Base-by-base conservation (phyloP, 2,113 vertebrate genomes). In the Corvus cornix region DNA sequence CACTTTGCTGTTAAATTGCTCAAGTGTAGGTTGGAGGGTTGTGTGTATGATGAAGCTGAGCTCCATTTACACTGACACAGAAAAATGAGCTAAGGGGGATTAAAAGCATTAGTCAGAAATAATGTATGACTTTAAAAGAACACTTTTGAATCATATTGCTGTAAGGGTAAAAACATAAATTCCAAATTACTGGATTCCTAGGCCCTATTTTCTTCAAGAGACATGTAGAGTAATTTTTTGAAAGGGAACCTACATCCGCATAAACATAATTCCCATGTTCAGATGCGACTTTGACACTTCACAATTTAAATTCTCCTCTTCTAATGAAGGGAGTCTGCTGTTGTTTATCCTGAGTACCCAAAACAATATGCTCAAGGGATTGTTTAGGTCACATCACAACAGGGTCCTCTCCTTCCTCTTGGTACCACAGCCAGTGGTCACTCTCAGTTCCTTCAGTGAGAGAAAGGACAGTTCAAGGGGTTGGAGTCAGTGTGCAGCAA, bases 101-200 rank as follows among this genome's bases (percentile, higher is more conserved):
- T 80, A 87, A 89, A 92, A 91, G 27, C 69, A 39, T 89, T 94
- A 94, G 53, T 89, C 87, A 95, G 74, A 96, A 79, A 79, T 76
- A 84, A 95, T 66, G 21, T 24, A 28, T 44, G 18, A 30, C 41
- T 87, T 93, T 35, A 53, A 73, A 84, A 89, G 76, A 87, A n/a
- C 66, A n/a, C 8, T 70, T 67, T 75, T 41, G 51, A 90, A 62
- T 90, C 59, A 27, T 53, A 67, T 35, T 84, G 22, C 62, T 75
- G 10, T 87, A 60, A 89, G 28, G 46, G 44, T 91, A 76, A 82
- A 82, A 94, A 85, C 21, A n/a, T 81, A 56, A 89, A 79, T 89
- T 84, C 15, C 74, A 80, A 89, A 73, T 85, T 62, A 35, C 59
- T 28, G 8, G 14, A 79, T 66, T 91, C 35, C 33, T 84, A 74